phyloP scores from a whole-genome alignment of 35 echinoderm and acorn worm genomes.

The Apostichopus californicus region DNA sequence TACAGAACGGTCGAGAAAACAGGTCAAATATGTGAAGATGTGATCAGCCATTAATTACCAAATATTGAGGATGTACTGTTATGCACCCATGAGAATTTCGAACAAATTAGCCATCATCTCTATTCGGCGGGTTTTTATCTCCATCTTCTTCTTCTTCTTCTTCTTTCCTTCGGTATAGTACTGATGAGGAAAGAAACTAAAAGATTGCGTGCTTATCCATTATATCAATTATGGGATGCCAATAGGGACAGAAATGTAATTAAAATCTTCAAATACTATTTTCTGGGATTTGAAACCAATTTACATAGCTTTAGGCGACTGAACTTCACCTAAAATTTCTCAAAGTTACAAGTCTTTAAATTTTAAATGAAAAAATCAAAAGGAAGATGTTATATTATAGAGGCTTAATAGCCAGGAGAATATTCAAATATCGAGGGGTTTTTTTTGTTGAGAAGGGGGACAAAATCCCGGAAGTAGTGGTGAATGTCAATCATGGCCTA shows the following conservation, averaged over 20 bases:
- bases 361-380: too few relatives aligned
- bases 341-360: too few relatives aligned
- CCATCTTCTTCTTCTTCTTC: background rate
- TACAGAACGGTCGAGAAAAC: constrained; percentile 16
- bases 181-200: background rate
- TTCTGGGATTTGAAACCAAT: constrained; percentile 41
- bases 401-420: too few relatives aligned
- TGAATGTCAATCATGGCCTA: too few relatives aligned
- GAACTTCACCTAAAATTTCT: constrained; percentile 38
- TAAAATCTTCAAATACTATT: constrained; percentile 36
- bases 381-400: too few relatives aligned
- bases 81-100: constrained; percentile 4
- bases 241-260: constrained; percentile 16
- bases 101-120: constrained; percentile 21
- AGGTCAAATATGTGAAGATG: constrained; percentile 49
- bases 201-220: constrained; percentile 45
- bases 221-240: constrained; percentile 25
- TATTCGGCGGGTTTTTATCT: background rate
- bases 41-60: constrained; percentile 47
- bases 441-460: too few relatives aligned
- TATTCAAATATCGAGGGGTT: too few relatives aligned
- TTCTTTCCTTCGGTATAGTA: background rate
- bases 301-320: constrained; percentile 14
- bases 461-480: too few relatives aligned
- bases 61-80: constrained; percentile 34